phyloP scores from a whole-genome alignment of 2,888 invertebrate species.

The Mimumesa dahlbomi region DNA sequence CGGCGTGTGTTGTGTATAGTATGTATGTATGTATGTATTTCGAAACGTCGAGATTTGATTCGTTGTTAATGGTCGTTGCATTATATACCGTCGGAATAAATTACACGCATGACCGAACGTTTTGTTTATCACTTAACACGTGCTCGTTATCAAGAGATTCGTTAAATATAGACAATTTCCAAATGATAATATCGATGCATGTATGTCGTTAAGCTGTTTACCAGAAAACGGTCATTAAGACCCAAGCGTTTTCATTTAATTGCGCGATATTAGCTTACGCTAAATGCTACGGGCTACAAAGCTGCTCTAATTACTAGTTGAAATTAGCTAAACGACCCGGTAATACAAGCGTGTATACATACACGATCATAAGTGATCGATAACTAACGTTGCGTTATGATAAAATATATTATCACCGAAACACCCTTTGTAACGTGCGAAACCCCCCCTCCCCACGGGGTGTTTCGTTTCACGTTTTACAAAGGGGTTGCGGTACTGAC shows the following conservation, averaged over 20 bases:
- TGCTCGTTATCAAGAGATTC: conserved; percentile 46
- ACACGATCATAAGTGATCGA: too few species aligned
- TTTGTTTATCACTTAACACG: conserved; percentile 46
- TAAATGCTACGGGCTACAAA: conserved; percentile 6
- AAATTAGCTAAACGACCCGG: conserved; percentile 25
- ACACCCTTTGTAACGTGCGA: too few species aligned
- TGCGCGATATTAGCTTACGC: conserved; percentile 22
- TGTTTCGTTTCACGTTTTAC: too few species aligned
- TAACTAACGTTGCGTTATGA: too few species aligned
- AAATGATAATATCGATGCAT: conserved; percentile 29
- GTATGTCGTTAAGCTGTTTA: conserved; percentile 55
- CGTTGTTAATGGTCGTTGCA: too few species aligned
- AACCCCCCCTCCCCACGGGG: too few species aligned
- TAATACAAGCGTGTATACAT: too few species aligned
- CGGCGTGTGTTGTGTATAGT: too few species aligned
- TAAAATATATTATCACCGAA: too few species aligned
- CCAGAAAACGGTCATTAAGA: conserved; percentile 36
- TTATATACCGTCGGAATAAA: conserved; percentile 3
- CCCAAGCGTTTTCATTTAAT: conserved; percentile 24
- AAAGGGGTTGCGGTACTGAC: neutral
- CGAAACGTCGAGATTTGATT: too few species aligned
- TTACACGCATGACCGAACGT: conserved; percentile 3
- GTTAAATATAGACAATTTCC: conserved; percentile 33
- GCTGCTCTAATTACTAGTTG: conserved; percentile 19
- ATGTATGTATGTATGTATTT: too few species aligned